Evolutionary conservation across 2,888 invertebrate species (phyloP), one percentile per base, ranked within the genome.

Genomic region (Bhutanitis thaidina): DNA sequence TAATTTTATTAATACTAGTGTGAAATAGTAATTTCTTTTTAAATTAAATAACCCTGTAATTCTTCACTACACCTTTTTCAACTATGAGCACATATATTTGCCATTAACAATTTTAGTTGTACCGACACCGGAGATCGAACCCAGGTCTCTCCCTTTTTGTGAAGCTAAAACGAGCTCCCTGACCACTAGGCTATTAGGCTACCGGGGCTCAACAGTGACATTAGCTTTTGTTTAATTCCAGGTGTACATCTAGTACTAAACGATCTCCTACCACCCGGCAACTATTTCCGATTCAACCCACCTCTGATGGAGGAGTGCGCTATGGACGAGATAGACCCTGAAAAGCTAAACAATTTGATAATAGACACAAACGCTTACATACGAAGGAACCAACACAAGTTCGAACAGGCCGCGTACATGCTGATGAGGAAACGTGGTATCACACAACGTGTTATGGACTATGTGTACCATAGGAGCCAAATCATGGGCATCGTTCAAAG

Each of bases 211-310:
- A n/a, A n/a, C n/a, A n/a, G n/a, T n/a, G n/a, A n/a, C n/a, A n/a
- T n/a, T 20, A 20, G 2, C 5, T 20, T 3, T 5, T 8, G 5
- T 27, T 27, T 8, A 40, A 14, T 49, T 49, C 14, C 82, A 96
- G 96, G 93, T 61, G 95, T 96, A 4, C 96, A 96, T 71, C 91
- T 92, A 43, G 92, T 94, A 64, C 70, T 96, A 58, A 93, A 93
- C 69, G 96, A 96, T 77, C 81, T 96, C 44, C 80, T 96, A 0
- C 94, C 95, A 0, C 90, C 92, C 0, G 90, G 93, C 35, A 90
- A 91, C 30, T 97, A 97, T 80, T 97, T 91, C 78, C 92, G 97
- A 4, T 94, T 97, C 78, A 98, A 97, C 84, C 97, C 97, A 0
- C 96, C 96, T 63, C 85, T 97, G 50, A 93, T 94, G 50, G 93